phyloP scores from a whole-genome alignment of 2,113 vertebrate species.

The Sylvicapra grimmia region DNA sequence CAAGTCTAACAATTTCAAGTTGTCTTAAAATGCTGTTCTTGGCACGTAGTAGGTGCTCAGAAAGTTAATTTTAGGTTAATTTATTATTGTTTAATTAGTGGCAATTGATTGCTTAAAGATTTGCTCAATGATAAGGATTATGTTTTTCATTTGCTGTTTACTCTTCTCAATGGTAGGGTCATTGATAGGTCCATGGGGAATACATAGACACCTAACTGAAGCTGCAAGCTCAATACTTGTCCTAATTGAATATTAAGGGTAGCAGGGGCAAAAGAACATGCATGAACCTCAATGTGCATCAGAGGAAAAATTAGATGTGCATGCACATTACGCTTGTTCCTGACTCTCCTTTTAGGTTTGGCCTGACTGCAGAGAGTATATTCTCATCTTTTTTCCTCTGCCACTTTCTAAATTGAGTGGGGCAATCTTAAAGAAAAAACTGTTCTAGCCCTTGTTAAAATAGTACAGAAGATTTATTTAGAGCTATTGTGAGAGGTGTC shows the following conservation, averaged over 20 bases:
- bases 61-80: neutral
- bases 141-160: neutral
- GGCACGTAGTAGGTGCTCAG: neutral
- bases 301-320: neutral
- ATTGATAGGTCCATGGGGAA: neutral
- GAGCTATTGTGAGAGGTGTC: neutral
- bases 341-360: neutral
- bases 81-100: neutral
- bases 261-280: neutral
- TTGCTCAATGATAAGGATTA: neutral
- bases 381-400: neutral
- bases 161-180: neutral
- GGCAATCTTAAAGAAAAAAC: neutral
- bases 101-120: neutral
- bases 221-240: neutral
- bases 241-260: neutral
- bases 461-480: neutral
- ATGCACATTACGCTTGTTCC: neutral
- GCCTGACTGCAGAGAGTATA: neutral
- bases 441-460: neutral
- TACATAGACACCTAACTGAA: neutral
- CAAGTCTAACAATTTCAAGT: neutral
- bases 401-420: neutral
- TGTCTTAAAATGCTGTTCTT: neutral
- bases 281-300: neutral